Evolutionary conservation across 2,888 invertebrate species (phyloP).

Genomic region (Nasonia oneida): DNA sequence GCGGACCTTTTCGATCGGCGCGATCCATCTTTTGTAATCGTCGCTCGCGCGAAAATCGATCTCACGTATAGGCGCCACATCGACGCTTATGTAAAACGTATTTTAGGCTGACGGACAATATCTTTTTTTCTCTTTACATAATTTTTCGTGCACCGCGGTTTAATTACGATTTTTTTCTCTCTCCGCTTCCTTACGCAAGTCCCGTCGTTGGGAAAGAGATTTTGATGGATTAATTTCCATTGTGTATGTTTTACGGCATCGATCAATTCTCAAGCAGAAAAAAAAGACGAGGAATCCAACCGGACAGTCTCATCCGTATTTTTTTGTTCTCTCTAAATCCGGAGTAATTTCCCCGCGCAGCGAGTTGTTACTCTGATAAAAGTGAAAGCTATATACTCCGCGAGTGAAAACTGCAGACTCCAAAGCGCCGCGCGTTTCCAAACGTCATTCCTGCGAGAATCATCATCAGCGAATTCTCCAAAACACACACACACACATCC

Average conservation of each 20-base stretch:
- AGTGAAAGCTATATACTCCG: neutral
- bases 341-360: neutral
- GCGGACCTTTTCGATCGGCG: neutral
- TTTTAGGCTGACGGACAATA: neutral
- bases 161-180: neutral
- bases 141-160: neutral
- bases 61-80: neutral
- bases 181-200: neutral
- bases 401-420: conserved; percentile 8
- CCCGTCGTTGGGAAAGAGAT: neutral
- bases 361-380: conserved; percentile 7
- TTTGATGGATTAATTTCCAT: conserved; percentile 3
- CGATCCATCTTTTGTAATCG: conserved; percentile 22
- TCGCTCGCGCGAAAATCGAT: conserved; percentile 9
- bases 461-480: neutral
- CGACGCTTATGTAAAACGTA: neutral
- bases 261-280: neutral
- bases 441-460: neutral
- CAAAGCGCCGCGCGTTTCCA: neutral
- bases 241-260: neutral
- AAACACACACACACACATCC: neutral
- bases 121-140: neutral
- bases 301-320: neutral
- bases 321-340: neutral
- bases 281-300: neutral